Base-by-base conservation (phyloP, 64 coral and sea anemone species). In the Cladopsammia gracilis region DNA sequence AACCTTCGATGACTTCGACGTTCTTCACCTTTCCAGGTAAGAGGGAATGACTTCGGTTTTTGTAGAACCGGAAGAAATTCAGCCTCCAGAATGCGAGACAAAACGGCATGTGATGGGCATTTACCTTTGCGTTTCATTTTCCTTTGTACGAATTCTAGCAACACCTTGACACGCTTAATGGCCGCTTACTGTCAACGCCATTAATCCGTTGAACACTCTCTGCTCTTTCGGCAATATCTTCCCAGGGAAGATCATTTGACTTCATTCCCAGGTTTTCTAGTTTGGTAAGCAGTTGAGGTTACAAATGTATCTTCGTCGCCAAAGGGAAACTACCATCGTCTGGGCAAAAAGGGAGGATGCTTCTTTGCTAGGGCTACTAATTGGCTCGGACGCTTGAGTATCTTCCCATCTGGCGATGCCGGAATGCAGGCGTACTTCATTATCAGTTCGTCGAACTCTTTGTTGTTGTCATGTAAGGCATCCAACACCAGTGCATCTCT, bases 11-110 rank as follows among this genome's bases (percentile, higher is more conserved):
- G 7, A 11, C 26, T 14, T 20, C 46, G n/a, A 7, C 69, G 3
- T 54, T 90, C 86, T 44, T 96, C 76, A 8, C 79, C 81, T 82
- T 96, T 95, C 97, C 97, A 98, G 18, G 71, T 53, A 23, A 93
- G 81, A 12, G 97, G 97, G 22, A 87, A 95, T 11, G 47, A 20
- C 57, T 82, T 10, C 19, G 97, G 97, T 74, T 91, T 98, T 59
- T 54, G 52, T 57, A 96, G 75, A 15, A 93, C 64, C 12, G 97
- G 97, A 0, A 98, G 82, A 75, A 98, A 93, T 46, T 47, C 26
- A 9, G 86, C 77, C 81, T 81, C 24, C 51, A 58, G 74, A 58
- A 98, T 11, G 14, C 54, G 57, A 56, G 22, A 22, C 16, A 64
- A 15, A 50, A 69, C 4, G 59, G 34, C 71, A 73, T 65, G 4